Base-by-base conservation (phyloP, 2,888 invertebrate genomes). In the Latrodectus hesperus region DNA sequence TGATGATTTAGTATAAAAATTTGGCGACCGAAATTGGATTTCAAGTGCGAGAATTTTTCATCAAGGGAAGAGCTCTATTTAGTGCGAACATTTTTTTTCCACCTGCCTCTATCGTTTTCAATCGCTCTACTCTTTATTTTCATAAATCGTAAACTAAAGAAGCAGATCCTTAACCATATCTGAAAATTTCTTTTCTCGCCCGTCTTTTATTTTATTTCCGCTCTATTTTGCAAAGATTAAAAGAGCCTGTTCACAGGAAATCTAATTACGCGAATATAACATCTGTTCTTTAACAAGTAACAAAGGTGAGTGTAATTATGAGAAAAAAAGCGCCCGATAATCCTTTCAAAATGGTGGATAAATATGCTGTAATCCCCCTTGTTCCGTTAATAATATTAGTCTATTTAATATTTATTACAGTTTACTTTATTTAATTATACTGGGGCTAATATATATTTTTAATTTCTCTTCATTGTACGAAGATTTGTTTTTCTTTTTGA, bases 1-100 rank as follows among this genome's bases (percentile, higher is more conserved):
- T 70, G 82, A 75, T 75, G 82, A 82, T 76, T 70, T 75, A 49
- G 51, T 70, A 82, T 82, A 60, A 82, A 38, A 82, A 75, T 82
- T 82, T 70, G n/a, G 17, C 26, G 55, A 55, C 16, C 53, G 53
- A 74, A 82, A 74, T 74, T 67, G 82, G 67, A 51, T 67, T 82
- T 67, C 55, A 70, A 70, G 60, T 81, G 68, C 1, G 51, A 68
- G 67, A 55, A 82, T 68, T 75, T 75, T 82, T 82, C 75, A 75
- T 82, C 70, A 75, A 53, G 38, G 17, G 14, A 49, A 55, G 22
- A 67, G 53, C 52, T 52, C 77, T 68, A 52, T 70, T 72, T 12
- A 26, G 6, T 68, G 38, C 38, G 38, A 6, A 38, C 49, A 51
- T 38, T 72, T 72, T 17, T 60, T 65, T 65, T 78, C 14, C 73